phyloP scores from a whole-genome alignment of 2,888 invertebrate genomes.

The Scelioninae gen. 2 region DNA sequence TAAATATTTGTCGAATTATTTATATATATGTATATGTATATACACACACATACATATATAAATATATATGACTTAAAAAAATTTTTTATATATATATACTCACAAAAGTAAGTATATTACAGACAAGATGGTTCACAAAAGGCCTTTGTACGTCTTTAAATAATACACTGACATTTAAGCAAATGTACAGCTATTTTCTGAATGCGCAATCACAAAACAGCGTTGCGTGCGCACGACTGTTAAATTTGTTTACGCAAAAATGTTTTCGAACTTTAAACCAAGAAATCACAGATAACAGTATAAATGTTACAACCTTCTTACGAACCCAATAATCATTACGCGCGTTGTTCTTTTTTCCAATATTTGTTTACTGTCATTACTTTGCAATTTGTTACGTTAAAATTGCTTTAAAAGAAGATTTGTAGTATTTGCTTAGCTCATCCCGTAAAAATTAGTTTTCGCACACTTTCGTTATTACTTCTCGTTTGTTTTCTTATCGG shows the following conservation, averaged over 20 bases:
- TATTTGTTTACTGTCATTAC: not conserved
- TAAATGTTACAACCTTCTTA: conserved; percentile 59
- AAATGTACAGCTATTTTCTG: conserved; percentile 56
- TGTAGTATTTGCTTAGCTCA: conserved; percentile 6
- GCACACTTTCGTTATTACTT: no score
- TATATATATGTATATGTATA: no score
- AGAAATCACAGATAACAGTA: conserved; percentile 60
- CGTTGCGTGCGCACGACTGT: conserved; percentile 9
- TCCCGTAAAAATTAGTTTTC: no score
- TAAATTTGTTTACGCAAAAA: conserved; percentile 40
- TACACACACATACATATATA: no score
- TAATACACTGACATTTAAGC: conserved; percentile 58
- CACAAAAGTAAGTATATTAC: conserved; percentile 51
- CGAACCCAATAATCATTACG: conserved; percentile 45
- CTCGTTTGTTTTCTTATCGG: no score
- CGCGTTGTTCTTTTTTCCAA: conserved; percentile 32
- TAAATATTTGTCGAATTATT: conserved; percentile 52
- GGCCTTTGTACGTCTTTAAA: conserved; percentile 58
- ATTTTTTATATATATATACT: conserved; percentile 26
- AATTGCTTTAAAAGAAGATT: conserved; percentile 25
- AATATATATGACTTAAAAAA: no score
- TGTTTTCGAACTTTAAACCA: conserved; percentile 54
- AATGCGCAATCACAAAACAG: conserved; percentile 14
- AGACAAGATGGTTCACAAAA: conserved; percentile 57
- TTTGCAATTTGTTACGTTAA: conserved; percentile 10